Base-by-base conservation (phyloP, 2,888 invertebrate genomes). In the Caenorhabditis sp. region DNA sequence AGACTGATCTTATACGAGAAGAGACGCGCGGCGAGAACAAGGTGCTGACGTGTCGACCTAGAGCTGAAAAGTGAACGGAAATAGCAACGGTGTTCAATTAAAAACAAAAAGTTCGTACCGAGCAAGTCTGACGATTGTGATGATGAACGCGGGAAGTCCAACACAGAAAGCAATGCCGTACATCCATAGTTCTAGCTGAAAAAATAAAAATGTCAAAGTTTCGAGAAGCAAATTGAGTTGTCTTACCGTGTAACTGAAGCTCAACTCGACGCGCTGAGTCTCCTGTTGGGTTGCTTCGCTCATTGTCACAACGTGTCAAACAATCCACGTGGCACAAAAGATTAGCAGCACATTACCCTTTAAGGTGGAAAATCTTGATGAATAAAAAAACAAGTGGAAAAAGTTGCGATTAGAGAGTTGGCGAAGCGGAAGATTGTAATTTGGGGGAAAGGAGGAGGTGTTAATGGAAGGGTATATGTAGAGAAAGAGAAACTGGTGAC, bases 1-100 rank as follows among this genome's bases (percentile, higher is more conserved):
- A 88, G 65, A 74, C 77, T 80, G 44, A 88, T 74, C 67, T 88
- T 88, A 40, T 87, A 88, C 0, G 84, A 84, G 37, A 85, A 79
- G 0, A 87, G 61, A 13, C 88, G 79, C 28, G 88, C 86, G 20
- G 88, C 88, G 9, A 86, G 56, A 5, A 85, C 83, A 44, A 85
- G 71, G 32, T 82, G 78, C 32, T 84, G 74, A 2, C 82, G 76
- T 5, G 82, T 64, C 0, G 82, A 85, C 70, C 82, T 78, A 18
- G 61, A 80, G n/a, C 40, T 76, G 58, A 20, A 47, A 47, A 18
- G n/a, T n/a, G n/a, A n/a, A n/a, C n/a, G n/a, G n/a, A n/a, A n/a
- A n/a, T 26, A 22, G 24, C 1, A 32, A 2, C 28, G 13, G 11
- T 22, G 26, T 24, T n/a, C n/a, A 24, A 13, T 24, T 26, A 3